A percentile compares a stretch with the other conserved stretches of the same genome.
phyloP scores from a whole-genome alignment of 2,797 vertebrate genomes.

The Neopelma chrysocephalum region DNA sequence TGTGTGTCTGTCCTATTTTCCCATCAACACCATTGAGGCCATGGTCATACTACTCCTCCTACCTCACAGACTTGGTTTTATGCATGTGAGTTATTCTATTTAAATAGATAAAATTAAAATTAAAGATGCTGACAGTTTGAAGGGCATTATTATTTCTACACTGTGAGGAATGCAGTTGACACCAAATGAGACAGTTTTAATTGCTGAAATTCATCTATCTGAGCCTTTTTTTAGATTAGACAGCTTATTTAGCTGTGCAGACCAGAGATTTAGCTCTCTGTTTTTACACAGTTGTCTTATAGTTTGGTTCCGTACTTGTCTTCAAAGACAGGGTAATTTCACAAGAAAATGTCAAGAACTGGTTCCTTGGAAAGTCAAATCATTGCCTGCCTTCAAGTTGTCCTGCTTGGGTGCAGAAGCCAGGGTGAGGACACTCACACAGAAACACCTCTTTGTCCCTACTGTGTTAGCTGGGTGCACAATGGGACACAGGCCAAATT shows the following conservation, averaged over 20 bases:
- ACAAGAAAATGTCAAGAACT: background rate
- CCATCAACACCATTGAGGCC: background rate
- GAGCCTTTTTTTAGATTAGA: background rate
- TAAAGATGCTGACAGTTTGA: background rate
- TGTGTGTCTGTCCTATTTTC: background rate
- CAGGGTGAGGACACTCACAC: background rate
- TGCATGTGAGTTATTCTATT: background rate
- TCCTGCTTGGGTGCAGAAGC: background rate
- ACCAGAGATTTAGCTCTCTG: background rate
- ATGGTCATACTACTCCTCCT: background rate
- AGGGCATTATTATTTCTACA: background rate
- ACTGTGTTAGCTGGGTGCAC: background rate
- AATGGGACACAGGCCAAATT: background rate
- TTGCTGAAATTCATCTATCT: background rate
- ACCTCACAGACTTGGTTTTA: background rate
- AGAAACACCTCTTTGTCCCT: background rate
- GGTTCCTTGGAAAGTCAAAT: background rate
- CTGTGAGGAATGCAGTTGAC: background rate
- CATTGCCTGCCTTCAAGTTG: background rate
- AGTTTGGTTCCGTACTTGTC: background rate
- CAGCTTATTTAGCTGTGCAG: background rate
- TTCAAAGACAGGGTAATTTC: background rate
- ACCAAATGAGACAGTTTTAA: background rate
- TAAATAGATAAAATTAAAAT: background rate
- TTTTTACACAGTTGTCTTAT: background rate